Evolutionary conservation across 2,113 vertebrate genomes (phyloP), one percentile per base, ranked within the genome.

Genomic region (Corynorhinus townsendii): DNA sequence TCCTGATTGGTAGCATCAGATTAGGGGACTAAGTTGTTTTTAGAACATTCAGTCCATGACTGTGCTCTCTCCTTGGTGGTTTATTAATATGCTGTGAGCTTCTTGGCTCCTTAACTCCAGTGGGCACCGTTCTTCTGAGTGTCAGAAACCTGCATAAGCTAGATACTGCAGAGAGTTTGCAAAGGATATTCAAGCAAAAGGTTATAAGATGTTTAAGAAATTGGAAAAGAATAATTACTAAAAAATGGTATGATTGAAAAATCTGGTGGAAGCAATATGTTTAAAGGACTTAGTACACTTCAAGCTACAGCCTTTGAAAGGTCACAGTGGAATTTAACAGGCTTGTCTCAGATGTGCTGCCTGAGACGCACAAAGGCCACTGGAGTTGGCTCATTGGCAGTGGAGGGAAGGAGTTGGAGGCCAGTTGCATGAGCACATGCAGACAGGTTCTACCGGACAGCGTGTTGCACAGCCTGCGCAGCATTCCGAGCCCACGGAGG

Each of bases 261-360:
- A 5, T 33, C 22, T 0, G 17, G 4, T 28, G 64, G 56, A 73
- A 80, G n/a, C 2, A 52, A 54, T 6, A 22, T 71, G 73, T 68
- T 89, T 86, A 90, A 85, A 33, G 40, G 56, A 62, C 75, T 92
- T 82, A 82, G 5, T 69, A 40, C 2, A 1, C n/a, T 86, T 96
- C 49, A 96, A 94, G 96, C 89, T 56, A 81, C 1, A 83, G 35
- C 64, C 66, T 88, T 69, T 89, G 69, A 91, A 96, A 76, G 90
- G 33, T 26, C 43, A 88, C 20, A 80, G 76, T 43, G 62, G 71
- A 97, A 96, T 96, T 97, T 96, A 52, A 89, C 68, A 97, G 95
- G 91, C n/a, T 93, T 20, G n/a, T 90, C 75, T 95, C 76, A 72
- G 71, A 33, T 52, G 66, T 4, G 62, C 12, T 77, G 12, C 38